These are phyloP conservation scores for Apogon talboti DNA, from an alignment of 2,797 vertebrate genomes.

Conservation along the genomic window DNA sequence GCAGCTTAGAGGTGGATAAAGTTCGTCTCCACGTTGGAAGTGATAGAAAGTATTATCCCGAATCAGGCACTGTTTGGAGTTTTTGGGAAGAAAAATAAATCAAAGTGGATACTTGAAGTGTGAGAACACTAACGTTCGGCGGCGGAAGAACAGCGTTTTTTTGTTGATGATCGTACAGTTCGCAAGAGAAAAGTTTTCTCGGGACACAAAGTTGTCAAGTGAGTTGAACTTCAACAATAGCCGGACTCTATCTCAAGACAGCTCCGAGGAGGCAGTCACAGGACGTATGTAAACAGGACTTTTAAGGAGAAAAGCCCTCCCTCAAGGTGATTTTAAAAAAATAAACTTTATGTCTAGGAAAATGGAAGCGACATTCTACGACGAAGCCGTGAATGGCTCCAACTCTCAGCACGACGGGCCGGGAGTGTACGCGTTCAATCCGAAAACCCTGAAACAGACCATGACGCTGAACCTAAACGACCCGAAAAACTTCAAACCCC, in stretches of 20 bases:
- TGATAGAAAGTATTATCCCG: slow-evolving; percentile 86
- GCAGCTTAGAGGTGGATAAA: slow-evolving; percentile 96
- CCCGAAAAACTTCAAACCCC: slow-evolving; percentile 93
- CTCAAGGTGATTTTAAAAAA: slow-evolving; percentile 15
- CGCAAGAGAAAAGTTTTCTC: slow-evolving; percentile 73
- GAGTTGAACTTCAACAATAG: slow-evolving; percentile 79
- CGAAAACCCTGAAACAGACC: slow-evolving; percentile 94
- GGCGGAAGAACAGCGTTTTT: slow-evolving; percentile 13
- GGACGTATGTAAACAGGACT: slow-evolving; percentile 53
- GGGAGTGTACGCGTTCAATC: slow-evolving; percentile 89
- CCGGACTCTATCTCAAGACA: slow-evolving; percentile 53
- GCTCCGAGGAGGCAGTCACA: slow-evolving; percentile 20
- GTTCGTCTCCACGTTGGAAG: slow-evolving; percentile 92
- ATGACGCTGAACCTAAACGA: slow-evolving; percentile 98
- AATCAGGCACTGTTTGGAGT: slow-evolving; percentile 45
- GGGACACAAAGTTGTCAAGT: slow-evolving; percentile 80
- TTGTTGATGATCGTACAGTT: slow-evolving; percentile 30
- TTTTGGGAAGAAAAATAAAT: slow-evolving; percentile 36
- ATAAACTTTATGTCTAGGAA: slow-evolving; percentile 91
- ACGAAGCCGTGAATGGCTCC: slow-evolving; percentile 93
- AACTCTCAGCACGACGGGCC: slow-evolving; percentile 88
- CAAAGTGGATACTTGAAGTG: slow-evolving; percentile 19
- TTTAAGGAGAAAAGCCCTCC: slow-evolving; percentile 14
- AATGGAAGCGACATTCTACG: slow-evolving; percentile 99
- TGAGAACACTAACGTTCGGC: slow-evolving; percentile 21